Percentiles rank a stretch among this genome's conserved stretches.
phyloP scores from a whole-genome alignment of 1,140 invertebrate genomes.

The Araneus ventricosus region DNA sequence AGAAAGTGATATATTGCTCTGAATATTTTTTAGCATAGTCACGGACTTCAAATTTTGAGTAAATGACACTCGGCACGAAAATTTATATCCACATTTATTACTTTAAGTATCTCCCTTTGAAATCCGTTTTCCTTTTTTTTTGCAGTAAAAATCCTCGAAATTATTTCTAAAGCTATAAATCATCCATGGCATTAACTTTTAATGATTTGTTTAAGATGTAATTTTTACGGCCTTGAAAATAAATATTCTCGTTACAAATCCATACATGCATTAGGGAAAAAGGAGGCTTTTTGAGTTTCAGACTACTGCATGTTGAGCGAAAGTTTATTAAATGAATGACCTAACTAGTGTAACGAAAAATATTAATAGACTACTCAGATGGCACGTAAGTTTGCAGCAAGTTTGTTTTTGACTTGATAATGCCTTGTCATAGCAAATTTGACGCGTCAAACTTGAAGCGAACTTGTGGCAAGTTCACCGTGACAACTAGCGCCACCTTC shows the following conservation, averaged over 20 bases:
- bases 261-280: no score
- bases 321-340: not conserved
- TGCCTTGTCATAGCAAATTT: no score
- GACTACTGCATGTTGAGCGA: not conserved
- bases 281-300: not conserved
- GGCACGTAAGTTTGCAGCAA: no score
- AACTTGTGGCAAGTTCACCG: no score
- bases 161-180: not conserved
- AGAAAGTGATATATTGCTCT: not conserved
- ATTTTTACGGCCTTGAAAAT: no score
- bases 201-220: no score
- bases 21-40: not conserved
- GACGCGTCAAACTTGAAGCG: no score
- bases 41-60: not conserved
- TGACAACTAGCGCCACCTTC: no score
- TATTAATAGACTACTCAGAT: no score
- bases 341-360: no score
- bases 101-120: not conserved
- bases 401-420: no score
- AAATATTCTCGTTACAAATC: no score
- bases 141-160: not conserved
- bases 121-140: not conserved
- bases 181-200: not conserved
- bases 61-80: not conserved
- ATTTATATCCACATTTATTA: not conserved